Conservation (phyloP, 2,888 invertebrate genomes). For the Agapostemon virescens region DNA sequence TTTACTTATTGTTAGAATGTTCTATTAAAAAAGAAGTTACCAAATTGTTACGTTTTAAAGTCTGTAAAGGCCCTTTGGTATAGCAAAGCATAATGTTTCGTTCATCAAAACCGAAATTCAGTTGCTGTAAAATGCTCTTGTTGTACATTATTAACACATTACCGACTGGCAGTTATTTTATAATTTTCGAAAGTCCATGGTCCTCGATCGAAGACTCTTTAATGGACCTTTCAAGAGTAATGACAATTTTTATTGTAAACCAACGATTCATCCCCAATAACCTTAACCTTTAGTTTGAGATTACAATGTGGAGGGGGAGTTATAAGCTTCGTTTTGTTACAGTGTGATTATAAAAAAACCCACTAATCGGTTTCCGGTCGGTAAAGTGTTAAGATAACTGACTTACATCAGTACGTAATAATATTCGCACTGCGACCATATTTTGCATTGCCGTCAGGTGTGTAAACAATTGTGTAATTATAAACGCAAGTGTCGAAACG, state of each 20-base stretch:
- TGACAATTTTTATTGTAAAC: too few relatives aligned
- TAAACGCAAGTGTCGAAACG: not conserved
- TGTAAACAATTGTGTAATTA: not conserved
- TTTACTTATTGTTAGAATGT: not conserved
- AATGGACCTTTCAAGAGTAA: too few relatives aligned
- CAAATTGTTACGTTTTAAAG: not conserved
- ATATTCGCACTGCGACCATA: not conserved
- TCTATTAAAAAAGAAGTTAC: not conserved
- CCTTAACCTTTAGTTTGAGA: too few relatives aligned
- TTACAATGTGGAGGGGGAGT: too few relatives aligned
- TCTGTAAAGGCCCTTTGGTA: not conserved
- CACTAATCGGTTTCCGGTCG: too few relatives aligned
- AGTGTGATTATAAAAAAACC: too few relatives aligned
- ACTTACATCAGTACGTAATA: not conserved
- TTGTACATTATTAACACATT: not conserved
- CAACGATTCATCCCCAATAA: too few relatives aligned
- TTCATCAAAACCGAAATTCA: not conserved
- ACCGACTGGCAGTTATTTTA: too few relatives aligned
- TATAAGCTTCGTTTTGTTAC: too few relatives aligned
- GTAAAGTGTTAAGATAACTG: too few relatives aligned
- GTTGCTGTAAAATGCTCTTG: not conserved
- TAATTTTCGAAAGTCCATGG: too few relatives aligned
- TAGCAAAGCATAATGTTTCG: not conserved
- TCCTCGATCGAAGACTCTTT: too few relatives aligned
- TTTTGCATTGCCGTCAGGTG: not conserved